A percentile compares a stretch with the other conserved stretches of the same genome.
Conservation (phyloP, 1,140 invertebrate species). For the Aphaenogaster ashmeadi region DNA sequence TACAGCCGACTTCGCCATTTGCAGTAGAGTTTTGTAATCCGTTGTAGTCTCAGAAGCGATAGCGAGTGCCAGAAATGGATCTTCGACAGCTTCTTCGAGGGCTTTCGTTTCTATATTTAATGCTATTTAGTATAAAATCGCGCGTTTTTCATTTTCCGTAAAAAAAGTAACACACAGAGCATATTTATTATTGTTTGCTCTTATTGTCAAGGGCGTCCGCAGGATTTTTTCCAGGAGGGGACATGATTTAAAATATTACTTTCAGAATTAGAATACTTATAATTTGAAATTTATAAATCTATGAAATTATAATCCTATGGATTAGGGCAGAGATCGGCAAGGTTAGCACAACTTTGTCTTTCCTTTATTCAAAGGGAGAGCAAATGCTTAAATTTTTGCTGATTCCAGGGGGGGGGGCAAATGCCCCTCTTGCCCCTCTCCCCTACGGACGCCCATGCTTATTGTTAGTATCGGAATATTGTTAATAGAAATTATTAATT, state of each 20-base stretch:
- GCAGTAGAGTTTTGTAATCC: constrained; percentile 81
- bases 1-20: constrained; percentile 80
- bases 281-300: too few species aligned
- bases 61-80: constrained; percentile 85
- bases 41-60: constrained; percentile 83
- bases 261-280: too few species aligned
- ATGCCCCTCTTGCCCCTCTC: too few species aligned
- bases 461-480: neutral
- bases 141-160: neutral
- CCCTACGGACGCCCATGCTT: too few species aligned
- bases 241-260: too few species aligned
- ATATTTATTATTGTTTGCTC: neutral
- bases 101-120: constrained; percentile 27
- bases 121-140: neutral
- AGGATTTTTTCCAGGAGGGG: too few species aligned
- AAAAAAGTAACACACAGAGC: neutral
- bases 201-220: neutral
- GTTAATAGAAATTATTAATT: neutral
- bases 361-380: too few species aligned
- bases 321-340: too few species aligned
- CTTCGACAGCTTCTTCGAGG: constrained; percentile 66
- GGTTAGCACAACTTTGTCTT: too few species aligned
- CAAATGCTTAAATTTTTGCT: too few species aligned
- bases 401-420: too few species aligned
- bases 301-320: too few species aligned